Conservation (phyloP, 1,140 invertebrate genomes). For the Hydropsyche tenuis region DNA sequence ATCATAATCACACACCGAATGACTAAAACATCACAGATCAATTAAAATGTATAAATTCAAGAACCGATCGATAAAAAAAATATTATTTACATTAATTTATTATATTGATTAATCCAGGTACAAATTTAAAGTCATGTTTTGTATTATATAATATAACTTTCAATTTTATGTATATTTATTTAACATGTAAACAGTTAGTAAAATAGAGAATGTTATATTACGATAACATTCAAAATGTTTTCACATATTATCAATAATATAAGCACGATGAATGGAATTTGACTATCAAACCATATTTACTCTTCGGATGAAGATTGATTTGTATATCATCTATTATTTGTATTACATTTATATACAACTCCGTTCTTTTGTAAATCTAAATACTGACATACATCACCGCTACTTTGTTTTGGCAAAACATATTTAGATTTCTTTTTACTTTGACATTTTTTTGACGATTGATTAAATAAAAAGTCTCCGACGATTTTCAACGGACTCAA, state of each 20-base stretch:
- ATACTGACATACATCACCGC: conserved; percentile 43
- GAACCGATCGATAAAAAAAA: too few species aligned
- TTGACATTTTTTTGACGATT: conserved; percentile 35
- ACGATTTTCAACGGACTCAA: conserved; percentile 46
- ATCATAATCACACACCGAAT: too few species aligned
- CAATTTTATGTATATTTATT: conserved; percentile 14
- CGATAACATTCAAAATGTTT: too few species aligned
- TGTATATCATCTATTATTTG: conserved; percentile 21
- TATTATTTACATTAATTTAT: too few species aligned
- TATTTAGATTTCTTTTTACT: conserved; percentile 35
- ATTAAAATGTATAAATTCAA: too few species aligned
- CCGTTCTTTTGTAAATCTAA: conserved; percentile 47
- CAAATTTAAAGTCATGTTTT: conserved; percentile 13
- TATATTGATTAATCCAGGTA: too few species aligned
- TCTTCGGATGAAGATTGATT: conserved; percentile 53
- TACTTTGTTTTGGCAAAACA: conserved; percentile 35
- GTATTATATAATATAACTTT: conserved; percentile 30
- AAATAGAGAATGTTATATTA: too few species aligned
- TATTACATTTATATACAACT: background rate
- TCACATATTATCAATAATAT: too few species aligned
- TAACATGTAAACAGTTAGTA: too few species aligned
- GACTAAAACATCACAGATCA: too few species aligned
- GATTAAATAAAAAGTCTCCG: conserved; percentile 42
- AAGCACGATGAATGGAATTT: too few species aligned
- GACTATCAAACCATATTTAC: too few species aligned